A percentile compares a stretch with the other conserved stretches of the same genome.
Evolutionary conservation across 2,113 vertebrate genomes (phyloP).

Genomic region (Neodontobutis hainanensis): DNA sequence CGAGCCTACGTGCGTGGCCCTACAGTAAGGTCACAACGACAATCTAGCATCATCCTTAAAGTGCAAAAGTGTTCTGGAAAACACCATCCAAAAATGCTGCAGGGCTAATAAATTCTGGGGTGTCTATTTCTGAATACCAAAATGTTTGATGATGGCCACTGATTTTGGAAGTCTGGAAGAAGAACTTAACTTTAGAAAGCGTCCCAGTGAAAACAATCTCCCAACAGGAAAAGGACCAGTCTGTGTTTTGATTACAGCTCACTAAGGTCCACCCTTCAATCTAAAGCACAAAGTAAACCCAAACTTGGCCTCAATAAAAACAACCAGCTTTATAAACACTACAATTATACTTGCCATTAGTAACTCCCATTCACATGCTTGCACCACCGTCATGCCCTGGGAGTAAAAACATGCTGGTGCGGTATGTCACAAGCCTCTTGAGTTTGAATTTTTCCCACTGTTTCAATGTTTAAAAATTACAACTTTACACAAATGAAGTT

Average conservation of each 20-base stretch:
- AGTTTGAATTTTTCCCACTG: neutral
- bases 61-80: neutral
- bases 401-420: neutral
- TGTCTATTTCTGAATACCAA: neutral
- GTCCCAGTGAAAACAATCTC: slow-evolving; percentile 25
- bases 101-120: neutral
- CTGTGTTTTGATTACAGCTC: slow-evolving; percentile 29
- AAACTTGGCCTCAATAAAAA: slow-evolving; percentile 15
- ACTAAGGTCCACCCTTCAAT: slow-evolving; percentile 30
- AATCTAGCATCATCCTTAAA: neutral
- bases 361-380: slow-evolving; percentile 1
- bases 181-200: slow-evolving; percentile 31
- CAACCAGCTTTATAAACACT: slow-evolving; percentile 21
- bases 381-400: neutral
- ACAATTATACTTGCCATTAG: slow-evolving; percentile 31
- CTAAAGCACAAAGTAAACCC: slow-evolving; percentile 13
- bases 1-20: too few relatives aligned
- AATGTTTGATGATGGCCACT: neutral
- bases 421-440: neutral
- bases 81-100: neutral
- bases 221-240: slow-evolving; percentile 14
- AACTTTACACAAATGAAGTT: neutral
- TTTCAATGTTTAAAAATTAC: neutral
- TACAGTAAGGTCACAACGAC: too few relatives aligned
- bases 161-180: neutral